phyloP scores from a whole-genome alignment of 2,888 invertebrate species.

The Ochropleura plecta region DNA sequence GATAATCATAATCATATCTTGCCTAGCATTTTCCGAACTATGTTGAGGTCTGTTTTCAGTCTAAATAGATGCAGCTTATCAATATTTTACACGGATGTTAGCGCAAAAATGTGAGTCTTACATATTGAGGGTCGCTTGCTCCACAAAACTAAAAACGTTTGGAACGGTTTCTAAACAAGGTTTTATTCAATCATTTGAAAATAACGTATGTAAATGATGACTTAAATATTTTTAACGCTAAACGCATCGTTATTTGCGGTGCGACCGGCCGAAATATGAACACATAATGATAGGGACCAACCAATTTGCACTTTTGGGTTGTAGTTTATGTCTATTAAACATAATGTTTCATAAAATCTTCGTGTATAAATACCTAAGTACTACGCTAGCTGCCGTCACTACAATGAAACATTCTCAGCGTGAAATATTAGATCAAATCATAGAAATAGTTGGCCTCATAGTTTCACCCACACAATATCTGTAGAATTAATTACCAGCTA shows the following conservation, averaged over 20 bases:
- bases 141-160: not conserved
- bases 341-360: not conserved
- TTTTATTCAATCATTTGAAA: not conserved
- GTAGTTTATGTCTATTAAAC: not conserved
- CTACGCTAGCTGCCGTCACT: not conserved
- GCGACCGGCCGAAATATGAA: not conserved
- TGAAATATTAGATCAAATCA: constrained; percentile 16
- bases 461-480: constrained; percentile 24
- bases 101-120: not conserved
- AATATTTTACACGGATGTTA: not conserved
- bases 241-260: not conserved
- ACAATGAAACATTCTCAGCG: not conserved
- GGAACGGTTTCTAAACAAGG: not conserved
- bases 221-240: not conserved
- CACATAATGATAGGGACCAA: not conserved
- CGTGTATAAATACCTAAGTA: not conserved
- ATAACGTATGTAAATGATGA: not conserved
- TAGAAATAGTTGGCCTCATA: constrained; percentile 39
- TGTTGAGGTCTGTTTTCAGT: not conserved
- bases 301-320: not conserved
- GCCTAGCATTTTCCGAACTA: not conserved
- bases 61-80: not conserved
- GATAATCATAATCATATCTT: not conserved
- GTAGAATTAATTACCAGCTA: constrained; percentile 21
- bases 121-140: not conserved